Conservation (phyloP, 2,797 vertebrate species). For the Chrosomus eos region DNA sequence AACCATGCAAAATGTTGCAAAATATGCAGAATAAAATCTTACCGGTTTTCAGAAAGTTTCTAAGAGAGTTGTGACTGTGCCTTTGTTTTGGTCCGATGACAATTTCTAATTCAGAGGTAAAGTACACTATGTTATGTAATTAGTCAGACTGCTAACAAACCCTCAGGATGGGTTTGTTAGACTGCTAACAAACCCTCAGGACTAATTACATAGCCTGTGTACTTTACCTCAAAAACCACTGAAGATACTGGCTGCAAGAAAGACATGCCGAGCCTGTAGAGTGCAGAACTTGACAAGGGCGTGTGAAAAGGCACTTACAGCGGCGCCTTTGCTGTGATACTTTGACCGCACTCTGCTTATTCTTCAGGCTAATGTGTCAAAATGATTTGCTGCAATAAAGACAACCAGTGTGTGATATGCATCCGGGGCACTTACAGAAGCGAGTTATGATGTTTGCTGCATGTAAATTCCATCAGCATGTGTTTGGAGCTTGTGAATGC, state of each 20-base stretch:
- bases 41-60: background rate
- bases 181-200: too few species aligned
- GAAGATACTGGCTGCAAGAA: conserved; percentile 1
- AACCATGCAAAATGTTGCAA: background rate
- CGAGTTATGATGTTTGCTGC: conserved; percentile 2
- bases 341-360: conserved; percentile 9
- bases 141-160: too few species aligned
- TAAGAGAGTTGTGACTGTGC: background rate
- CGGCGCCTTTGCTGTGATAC: conserved; percentile 21
- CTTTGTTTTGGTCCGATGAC: background rate
- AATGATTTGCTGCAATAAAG: conserved; percentile 12
- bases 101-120: background rate
- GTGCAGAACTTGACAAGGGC: conserved; percentile 22
- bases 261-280: background rate
- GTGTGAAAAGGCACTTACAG: conserved; percentile 20
- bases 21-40: background rate
- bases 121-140: conserved; percentile 6
- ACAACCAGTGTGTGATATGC: background rate
- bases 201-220: too few species aligned
- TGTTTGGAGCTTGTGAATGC: conserved; percentile 16
- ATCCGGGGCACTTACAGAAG: conserved; percentile 1
- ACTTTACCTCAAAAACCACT: background rate
- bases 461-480: conserved; percentile 11
- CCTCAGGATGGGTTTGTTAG: too few species aligned
- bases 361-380: conserved; percentile 36